Base-by-base conservation (phyloP, 2,888 invertebrate genomes). In the Bembecia ichneumoniformis region DNA sequence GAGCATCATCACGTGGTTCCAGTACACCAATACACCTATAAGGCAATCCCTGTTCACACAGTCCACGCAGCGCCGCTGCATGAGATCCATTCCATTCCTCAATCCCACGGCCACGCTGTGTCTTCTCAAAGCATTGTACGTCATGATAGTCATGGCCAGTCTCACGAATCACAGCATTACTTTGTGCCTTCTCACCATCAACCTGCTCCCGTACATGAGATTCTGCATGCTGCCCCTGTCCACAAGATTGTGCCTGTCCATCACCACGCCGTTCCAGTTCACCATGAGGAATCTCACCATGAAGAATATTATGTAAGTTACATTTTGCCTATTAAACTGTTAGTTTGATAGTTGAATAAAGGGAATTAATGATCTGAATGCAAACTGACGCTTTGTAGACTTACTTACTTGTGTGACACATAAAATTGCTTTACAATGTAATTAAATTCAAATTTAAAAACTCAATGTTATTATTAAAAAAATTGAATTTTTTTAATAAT, bases 241-340 rank as follows among this genome's bases (percentile, higher is more conserved):
- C 60, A 62, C 34, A 59, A 67, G 49, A 34, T 55, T 47, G 40
- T 28, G 9, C 51, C 47, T 28, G 44, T 50, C 13, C 49, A 46
- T 14, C 43, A 52, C n/a, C 57, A 55, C 2, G 54, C 47, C 47
- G 49, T 51, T 35, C 48, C 20, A 36, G 28, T 46, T 47, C 49
- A 46, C 11, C 43, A 50, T 4, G 54, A 58, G 36, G 60, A 61
- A 40, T 58, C 60, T 20, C 63, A 68, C 46, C 59, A 69, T 46
- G 67, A 63, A 28, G 74, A 77, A 51, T 76, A 75, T 50, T 74
- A 76, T 52, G 77, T 77, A 59, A 68, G 77, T 40, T 28, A 28
- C 9, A 20, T 28, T 28, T 28, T 28, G 28, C 2, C 5, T 28
- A 28, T 9, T 7, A 28, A 28, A 9, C 28, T 28, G 9, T 28